A percentile compares a stretch with the other conserved stretches of the same genome.
phyloP scores from a whole-genome alignment of 2,888 invertebrate genomes.

The Scaeva pyrastri region DNA sequence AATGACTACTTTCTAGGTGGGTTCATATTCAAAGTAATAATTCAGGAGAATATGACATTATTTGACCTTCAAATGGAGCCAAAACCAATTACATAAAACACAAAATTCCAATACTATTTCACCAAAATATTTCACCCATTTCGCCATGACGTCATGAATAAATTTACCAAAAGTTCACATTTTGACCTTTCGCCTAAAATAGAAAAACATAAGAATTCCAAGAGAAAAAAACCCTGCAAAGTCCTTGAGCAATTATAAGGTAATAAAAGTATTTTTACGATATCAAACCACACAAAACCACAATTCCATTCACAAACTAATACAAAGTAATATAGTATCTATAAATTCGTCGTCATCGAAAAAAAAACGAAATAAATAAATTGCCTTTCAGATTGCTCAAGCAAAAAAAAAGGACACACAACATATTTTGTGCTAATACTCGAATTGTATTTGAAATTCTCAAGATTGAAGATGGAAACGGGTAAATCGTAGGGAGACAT shows the following conservation, averaged over 20 bases:
- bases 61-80: background rate
- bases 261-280: slow-evolving; percentile 61
- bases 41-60: too few relatives aligned
- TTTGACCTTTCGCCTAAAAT: slow-evolving; percentile 26
- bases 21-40: too few relatives aligned
- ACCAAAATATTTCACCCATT: background rate
- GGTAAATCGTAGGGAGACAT: background rate
- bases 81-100: background rate
- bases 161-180: slow-evolving; percentile 1
- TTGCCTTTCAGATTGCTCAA: slow-evolving; percentile 8
- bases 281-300: slow-evolving; percentile 30
- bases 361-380: slow-evolving; percentile 9
- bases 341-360: too few relatives aligned
- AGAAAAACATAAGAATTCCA: slow-evolving; percentile 1
- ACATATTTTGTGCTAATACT: background rate
- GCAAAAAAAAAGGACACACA: slow-evolving; percentile 12
- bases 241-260: slow-evolving; percentile 58
- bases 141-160: slow-evolving; percentile 3
- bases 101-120: background rate
- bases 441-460: background rate
- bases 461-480: background rate
- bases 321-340: too few relatives aligned
- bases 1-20: too few relatives aligned
- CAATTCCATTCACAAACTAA: slow-evolving; percentile 53
- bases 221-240: slow-evolving; percentile 12